Evolutionary conservation across 1,140 invertebrate species (phyloP).

Genomic region (Bombus pyrosoma): DNA sequence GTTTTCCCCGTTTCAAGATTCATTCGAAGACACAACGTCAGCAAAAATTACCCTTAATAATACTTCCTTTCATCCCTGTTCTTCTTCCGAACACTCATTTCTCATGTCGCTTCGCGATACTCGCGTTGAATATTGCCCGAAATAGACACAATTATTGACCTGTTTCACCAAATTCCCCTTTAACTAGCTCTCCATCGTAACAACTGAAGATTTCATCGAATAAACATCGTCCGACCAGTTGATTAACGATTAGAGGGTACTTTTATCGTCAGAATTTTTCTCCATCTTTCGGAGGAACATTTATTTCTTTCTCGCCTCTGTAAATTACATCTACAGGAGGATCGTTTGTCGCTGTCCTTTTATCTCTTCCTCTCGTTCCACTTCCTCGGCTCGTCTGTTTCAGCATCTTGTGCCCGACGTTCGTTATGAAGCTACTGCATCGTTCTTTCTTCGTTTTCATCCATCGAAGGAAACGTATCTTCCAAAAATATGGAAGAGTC

Average conservation of each 20-base stretch:
- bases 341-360: constrained; percentile 16
- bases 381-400: neutral
- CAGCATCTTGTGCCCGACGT: neutral
- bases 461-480: neutral
- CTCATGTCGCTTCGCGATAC: neutral
- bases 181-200: neutral
- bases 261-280: neutral
- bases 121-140: neutral
- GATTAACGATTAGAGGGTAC: neutral
- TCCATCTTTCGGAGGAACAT: neutral
- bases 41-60: neutral
- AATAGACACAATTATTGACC: neutral
- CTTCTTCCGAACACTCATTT: neutral
- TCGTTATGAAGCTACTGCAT: neutral
- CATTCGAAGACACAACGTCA: neutral
- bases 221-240: neutral
- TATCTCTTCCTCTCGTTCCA: neutral
- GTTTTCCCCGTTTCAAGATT: neutral
- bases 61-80: neutral
- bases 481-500: neutral
- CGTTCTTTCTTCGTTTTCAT: neutral
- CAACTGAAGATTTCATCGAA: neutral
- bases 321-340: neutral
- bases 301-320: neutral
- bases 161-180: neutral